A percentile compares a stretch with the other conserved stretches of the same genome.
Evolutionary conservation across 2,888 invertebrate genomes (phyloP).

Genomic region (Spisula subtruncata): DNA sequence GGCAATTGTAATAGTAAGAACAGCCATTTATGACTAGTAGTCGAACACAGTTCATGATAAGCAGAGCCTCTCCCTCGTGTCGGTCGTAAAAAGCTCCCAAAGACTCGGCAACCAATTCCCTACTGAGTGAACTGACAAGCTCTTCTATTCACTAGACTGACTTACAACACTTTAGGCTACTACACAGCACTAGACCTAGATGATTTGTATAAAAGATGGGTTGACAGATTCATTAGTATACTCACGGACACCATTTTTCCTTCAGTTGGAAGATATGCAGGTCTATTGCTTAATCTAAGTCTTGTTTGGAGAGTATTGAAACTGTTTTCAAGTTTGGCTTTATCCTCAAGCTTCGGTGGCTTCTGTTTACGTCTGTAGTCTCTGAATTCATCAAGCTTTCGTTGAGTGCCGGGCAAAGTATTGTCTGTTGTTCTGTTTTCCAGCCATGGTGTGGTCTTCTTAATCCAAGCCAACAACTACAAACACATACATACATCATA

Average conservation of each 20-base stretch:
- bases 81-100: no score
- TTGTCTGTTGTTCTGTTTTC: constrained; percentile 94
- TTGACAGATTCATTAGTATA: constrained; percentile 76
- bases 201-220: not conserved
- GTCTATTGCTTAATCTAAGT: constrained; percentile 98
- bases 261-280: constrained; percentile 99
- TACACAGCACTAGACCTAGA: no score
- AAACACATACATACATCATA: constrained; percentile 47
- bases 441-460: constrained; percentile 96
- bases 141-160: no score
- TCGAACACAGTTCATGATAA: no score
- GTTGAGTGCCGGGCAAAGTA: constrained; percentile 98
- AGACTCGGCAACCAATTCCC: no score
- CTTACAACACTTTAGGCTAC: no score
- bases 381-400: constrained; percentile 99
- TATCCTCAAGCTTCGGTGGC: constrained; percentile 99
- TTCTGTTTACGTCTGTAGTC: constrained; percentile 99
- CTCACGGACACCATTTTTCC: constrained; percentile 98
- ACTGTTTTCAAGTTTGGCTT: constrained; percentile 99
- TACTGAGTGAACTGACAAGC: no score
- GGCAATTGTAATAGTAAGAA: no score
- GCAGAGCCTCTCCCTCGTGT: no score
- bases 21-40: no score
- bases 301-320: constrained; percentile 99
- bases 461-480: constrained; percentile 99